phyloP scores from a whole-genome alignment of 2,113 vertebrate genomes.

The Cheirogaleus medius region DNA sequence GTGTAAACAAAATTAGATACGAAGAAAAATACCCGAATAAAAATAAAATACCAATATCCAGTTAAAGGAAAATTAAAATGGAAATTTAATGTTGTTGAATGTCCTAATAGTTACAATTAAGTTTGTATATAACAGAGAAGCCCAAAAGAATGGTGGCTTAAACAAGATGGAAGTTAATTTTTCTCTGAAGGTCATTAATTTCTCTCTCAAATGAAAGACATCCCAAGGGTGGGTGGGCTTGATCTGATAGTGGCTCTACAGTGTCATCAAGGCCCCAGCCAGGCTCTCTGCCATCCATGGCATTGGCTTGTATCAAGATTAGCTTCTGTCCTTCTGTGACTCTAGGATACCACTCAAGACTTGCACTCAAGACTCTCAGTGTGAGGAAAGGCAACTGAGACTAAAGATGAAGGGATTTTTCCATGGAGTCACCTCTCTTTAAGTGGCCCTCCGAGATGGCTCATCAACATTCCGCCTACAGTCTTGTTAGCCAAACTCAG shows the following conservation, averaged over 20 bases:
- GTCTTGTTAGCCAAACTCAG: neutral
- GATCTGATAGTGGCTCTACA: neutral
- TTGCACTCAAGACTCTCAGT: neutral
- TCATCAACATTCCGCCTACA: neutral
- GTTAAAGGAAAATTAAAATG: neutral
- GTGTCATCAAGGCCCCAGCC: neutral
- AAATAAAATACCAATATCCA: neutral
- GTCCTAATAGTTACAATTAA: neutral
- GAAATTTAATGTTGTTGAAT: neutral
- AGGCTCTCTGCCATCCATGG: neutral
- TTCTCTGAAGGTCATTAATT: neutral
- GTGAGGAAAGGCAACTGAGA: neutral
- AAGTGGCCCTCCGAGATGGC: neutral
- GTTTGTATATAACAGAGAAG: neutral
- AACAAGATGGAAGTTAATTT: neutral
- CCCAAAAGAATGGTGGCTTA: neutral
- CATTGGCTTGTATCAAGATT: neutral
- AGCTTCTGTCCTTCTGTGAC: neutral
- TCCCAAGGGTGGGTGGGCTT: neutral
- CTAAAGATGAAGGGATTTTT: neutral
- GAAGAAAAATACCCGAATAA: neutral
- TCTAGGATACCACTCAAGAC: no score
- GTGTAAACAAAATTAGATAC: neutral
- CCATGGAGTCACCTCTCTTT: neutral
- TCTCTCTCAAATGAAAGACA: neutral